These are phyloP conservation scores for Nycticorax nycticorax DNA, from an alignment of 2,113 vertebrate species.

Conservation along the genomic window DNA sequence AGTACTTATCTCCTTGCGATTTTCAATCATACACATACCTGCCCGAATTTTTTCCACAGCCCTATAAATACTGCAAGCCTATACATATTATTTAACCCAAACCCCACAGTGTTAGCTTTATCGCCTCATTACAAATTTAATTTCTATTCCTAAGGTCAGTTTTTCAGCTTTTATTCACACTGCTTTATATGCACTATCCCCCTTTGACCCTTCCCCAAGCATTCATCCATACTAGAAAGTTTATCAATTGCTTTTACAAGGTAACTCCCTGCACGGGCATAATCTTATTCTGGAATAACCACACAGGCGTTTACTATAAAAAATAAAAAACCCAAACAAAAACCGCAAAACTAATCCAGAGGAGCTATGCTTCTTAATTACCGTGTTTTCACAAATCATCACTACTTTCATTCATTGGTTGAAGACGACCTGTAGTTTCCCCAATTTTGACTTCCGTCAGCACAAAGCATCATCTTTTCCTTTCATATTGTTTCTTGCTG, in stretches of 20 bases:
- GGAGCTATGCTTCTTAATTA: background rate
- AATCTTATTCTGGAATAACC: background rate
- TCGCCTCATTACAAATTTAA: background rate
- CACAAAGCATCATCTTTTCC: background rate
- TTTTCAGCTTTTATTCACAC: background rate
- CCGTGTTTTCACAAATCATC: background rate
- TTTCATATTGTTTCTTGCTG: background rate
- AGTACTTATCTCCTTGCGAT: background rate
- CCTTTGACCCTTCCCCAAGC: background rate
- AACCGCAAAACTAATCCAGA: background rate
- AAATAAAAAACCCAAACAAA: background rate
- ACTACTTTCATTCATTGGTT: background rate
- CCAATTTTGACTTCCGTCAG: background rate
- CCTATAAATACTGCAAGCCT: background rate
- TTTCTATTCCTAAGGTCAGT: background rate
- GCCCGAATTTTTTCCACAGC: background rate
- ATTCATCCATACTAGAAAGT: background rate
- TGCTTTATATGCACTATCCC: background rate
- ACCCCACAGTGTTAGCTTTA: background rate
- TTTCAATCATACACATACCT: background rate
- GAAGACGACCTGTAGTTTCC: background rate
- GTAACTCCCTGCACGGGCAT: background rate
- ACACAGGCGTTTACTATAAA: background rate
- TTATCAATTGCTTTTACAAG: background rate
- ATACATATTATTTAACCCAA: background rate